Evolutionary conservation across 2,797 vertebrate species (phyloP).

Genomic region (Sebastes wilsoni): DNA sequence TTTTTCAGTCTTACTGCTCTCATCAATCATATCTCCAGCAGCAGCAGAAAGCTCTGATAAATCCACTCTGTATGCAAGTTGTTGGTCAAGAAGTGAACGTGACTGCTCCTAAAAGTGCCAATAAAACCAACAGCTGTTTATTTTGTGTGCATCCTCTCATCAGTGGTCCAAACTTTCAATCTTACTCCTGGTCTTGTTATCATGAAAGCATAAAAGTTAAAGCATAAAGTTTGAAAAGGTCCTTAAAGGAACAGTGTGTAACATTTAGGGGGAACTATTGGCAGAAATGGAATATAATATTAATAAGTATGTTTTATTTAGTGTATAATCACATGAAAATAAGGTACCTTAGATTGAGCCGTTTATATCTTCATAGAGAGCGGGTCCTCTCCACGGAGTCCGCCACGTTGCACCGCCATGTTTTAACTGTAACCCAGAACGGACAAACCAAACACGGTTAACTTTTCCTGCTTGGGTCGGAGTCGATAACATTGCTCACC

Average conservation of each 20-base stretch:
- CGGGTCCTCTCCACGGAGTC: too few relatives aligned
- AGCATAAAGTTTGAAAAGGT: not conserved
- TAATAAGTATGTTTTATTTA: too few relatives aligned
- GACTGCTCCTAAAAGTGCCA: not conserved
- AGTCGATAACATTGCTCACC: too few relatives aligned
- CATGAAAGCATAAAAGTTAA: not conserved
- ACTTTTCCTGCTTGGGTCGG: too few relatives aligned
- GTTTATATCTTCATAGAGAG: too few relatives aligned
- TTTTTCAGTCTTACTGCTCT: not conserved
- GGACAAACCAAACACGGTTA: too few relatives aligned
- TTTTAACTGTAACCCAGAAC: too few relatives aligned
- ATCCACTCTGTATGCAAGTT: not conserved
- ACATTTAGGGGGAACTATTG: too few relatives aligned
- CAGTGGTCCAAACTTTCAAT: not conserved
- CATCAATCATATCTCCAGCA: not conserved
- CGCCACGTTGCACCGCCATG: too few relatives aligned
- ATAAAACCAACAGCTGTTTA: not conserved
- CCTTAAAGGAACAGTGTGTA: not conserved
- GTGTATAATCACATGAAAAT: too few relatives aligned
- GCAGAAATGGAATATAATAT: too few relatives aligned
- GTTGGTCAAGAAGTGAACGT: not conserved
- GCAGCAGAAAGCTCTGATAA: not conserved
- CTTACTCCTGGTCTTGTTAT: not conserved
- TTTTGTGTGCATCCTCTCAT: not conserved
- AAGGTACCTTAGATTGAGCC: too few relatives aligned